phyloP scores from a whole-genome alignment of 2,797 vertebrate species.

The Phataginus tricuspis region DNA sequence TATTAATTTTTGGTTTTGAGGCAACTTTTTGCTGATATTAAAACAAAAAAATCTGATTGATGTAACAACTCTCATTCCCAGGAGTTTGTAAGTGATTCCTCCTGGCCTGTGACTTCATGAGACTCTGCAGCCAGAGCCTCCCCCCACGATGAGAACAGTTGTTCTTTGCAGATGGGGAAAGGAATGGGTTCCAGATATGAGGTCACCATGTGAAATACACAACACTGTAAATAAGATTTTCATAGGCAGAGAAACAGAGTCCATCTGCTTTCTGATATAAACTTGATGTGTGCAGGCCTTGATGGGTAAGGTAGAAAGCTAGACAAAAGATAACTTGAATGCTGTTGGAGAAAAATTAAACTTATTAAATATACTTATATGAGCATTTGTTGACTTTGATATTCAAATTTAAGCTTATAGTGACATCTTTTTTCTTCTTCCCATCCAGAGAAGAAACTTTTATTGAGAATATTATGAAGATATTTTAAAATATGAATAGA shows the following conservation, averaged over 20 bases:
- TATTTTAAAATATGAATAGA: not conserved
- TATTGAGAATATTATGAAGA: not conserved
- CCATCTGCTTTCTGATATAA: conserved; percentile 88
- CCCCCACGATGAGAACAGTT: conserved; percentile 88
- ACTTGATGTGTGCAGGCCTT: conserved; percentile 79
- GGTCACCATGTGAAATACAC: conserved; percentile 89
- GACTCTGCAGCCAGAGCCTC: conserved; percentile 82
- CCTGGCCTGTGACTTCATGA: conserved; percentile 86
- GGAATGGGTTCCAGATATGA: conserved; percentile 90
- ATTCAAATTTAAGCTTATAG: not conserved
- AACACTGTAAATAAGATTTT: conserved; percentile 89
- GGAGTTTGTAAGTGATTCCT: conserved; percentile 85
- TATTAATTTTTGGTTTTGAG: conserved; percentile 71
- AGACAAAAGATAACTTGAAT: conserved; percentile 62
- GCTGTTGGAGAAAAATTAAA: conserved; percentile 50
- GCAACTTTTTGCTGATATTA: conserved; percentile 74
- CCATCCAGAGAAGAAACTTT: conserved; percentile 16
- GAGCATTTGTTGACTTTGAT: not conserved
- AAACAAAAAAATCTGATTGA: conserved; percentile 75
- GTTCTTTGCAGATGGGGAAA: conserved; percentile 89
- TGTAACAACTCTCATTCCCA: conserved; percentile 83
- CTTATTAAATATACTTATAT: conserved; percentile 46
- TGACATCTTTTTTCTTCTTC: conserved; percentile 4
- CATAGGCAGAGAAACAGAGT: conserved; percentile 86
- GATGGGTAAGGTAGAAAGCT: conserved; percentile 73